Evolutionary conservation across 2,113 vertebrate genomes (phyloP).

Genomic region (Platichthys flesus): DNA sequence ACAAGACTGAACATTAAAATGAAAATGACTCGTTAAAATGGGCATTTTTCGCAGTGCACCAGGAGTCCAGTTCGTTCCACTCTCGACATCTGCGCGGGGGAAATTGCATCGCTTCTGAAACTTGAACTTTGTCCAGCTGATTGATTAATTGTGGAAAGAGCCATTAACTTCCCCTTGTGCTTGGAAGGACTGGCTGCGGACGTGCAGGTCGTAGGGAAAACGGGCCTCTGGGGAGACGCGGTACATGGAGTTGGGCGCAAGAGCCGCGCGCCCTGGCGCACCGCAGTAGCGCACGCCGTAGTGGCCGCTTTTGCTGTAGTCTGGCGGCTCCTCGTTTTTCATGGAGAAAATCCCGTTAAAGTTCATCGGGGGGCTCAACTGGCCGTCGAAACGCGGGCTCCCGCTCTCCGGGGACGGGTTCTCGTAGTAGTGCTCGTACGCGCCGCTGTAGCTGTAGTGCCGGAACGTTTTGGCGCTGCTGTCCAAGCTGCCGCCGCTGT

Average conservation of each 20-base stretch:
- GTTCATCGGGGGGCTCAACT: conserved; percentile 96
- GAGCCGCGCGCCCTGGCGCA: conserved; percentile 91
- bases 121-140: conserved; percentile 68
- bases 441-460: conserved; percentile 92
- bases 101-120: conserved; percentile 59
- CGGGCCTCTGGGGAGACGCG: conserved; percentile 94
- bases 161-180: conserved; percentile 97
- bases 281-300: conserved; percentile 98
- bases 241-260: conserved; percentile 95
- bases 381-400: conserved; percentile 94
- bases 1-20: conserved; percentile 3
- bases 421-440: conserved; percentile 96
- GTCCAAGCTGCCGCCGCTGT: conserved; percentile 84
- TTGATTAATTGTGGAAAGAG: conserved; percentile 95
- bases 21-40: conserved; percentile 21
- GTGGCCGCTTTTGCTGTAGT: conserved; percentile 95
- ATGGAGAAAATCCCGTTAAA: conserved; percentile 99
- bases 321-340: conserved; percentile 96
- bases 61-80: conserved; percentile 40
- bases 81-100: conserved; percentile 45
- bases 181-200: conserved; percentile 95
- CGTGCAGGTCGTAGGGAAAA: conserved; percentile 98
- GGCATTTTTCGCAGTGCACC: conserved; percentile 29
- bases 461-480: conserved; percentile 91
- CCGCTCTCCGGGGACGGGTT: conserved; percentile 93